Conservation (phyloP, 2,113 vertebrate species). For the Orycteropus afer region DNA sequence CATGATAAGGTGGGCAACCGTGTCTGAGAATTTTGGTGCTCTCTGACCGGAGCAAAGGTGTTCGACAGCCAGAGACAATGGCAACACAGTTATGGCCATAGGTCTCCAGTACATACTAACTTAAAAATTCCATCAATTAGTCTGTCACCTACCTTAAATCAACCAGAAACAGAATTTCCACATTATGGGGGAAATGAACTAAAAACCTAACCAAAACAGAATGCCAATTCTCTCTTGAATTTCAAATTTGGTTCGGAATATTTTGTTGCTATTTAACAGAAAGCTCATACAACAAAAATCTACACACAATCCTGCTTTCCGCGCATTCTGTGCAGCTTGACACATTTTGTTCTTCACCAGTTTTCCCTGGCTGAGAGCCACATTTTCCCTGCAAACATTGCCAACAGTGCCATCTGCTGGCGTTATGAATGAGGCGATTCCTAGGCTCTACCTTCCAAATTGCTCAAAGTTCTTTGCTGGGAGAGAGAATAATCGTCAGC, state of each 20-base stretch:
- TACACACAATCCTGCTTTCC: background rate
- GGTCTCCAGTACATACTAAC: background rate
- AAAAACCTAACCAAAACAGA: constrained; percentile 36
- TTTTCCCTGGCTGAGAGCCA: background rate
- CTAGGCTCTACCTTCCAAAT: background rate
- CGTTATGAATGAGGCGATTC: background rate
- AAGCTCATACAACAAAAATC: background rate
- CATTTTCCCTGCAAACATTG: background rate
- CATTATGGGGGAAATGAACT: background rate
- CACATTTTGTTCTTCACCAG: background rate
- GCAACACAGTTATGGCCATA: background rate
- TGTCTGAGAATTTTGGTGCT: background rate
- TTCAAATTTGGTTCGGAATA: background rate
- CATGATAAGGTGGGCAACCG: background rate
- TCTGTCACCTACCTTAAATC: background rate
- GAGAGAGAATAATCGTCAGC: background rate
- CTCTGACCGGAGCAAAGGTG: background rate
- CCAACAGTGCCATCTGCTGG: constrained; percentile 80
- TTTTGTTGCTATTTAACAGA: background rate
- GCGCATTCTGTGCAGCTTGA: background rate
- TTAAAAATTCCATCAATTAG: constrained; percentile 27
- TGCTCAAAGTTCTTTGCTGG: background rate
- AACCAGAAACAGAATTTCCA: background rate
- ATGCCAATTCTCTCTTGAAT: background rate
- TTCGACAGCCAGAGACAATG: background rate